These are phyloP conservation scores for Phrynocephalus vlangalii DNA, from an alignment of 2,797 vertebrate species.

Conservation along the genomic window DNA sequence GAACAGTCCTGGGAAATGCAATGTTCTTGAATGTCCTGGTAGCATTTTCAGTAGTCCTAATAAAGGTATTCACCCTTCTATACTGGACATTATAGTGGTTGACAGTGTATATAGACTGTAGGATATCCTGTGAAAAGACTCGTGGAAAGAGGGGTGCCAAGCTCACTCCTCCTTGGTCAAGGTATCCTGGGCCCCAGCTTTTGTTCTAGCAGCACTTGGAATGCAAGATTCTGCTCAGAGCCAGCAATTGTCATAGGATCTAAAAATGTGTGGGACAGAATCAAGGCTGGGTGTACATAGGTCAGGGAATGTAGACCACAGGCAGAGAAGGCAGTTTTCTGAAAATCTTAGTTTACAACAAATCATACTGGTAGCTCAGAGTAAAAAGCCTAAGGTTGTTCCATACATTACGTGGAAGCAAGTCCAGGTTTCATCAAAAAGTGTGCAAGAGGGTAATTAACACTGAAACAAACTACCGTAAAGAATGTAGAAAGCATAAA, in stretches of 20 bases:
- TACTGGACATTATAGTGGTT: background rate
- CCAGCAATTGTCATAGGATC: background rate
- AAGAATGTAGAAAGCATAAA: background rate
- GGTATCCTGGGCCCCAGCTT: background rate
- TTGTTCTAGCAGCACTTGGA: background rate
- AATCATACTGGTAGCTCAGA: background rate
- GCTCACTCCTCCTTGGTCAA: background rate
- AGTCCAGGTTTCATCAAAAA: background rate
- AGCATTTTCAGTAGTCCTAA: background rate
- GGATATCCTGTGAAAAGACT: background rate
- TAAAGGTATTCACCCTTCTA: background rate
- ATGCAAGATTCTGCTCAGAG: background rate
- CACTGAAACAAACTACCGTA: background rate
- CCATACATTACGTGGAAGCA: background rate
- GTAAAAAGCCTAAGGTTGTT: background rate
- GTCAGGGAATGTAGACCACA: background rate
- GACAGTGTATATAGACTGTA: background rate
- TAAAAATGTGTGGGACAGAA: background rate
- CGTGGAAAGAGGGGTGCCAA: background rate
- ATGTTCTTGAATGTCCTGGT: background rate
- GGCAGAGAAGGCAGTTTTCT: background rate
- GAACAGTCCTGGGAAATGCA: background rate
- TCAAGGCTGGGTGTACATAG: background rate
- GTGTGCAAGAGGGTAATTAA: no score
- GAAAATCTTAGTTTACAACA: background rate